A percentile compares a stretch with the other conserved stretches of the same genome.
Evolutionary conservation across 2,888 invertebrate genomes (phyloP).

Genomic region (Rhamphomyia laevipes): DNA sequence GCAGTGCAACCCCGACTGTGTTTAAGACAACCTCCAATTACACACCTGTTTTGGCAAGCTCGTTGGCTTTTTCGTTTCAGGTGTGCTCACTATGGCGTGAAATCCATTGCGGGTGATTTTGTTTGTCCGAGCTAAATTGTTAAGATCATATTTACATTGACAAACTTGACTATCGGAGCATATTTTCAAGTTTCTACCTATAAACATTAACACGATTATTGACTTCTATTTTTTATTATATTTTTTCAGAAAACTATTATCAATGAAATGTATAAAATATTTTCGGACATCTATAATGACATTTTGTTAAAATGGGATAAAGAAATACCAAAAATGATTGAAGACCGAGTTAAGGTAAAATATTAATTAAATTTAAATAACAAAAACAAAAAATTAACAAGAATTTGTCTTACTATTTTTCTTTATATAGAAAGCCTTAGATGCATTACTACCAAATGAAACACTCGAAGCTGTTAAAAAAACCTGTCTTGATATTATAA

Average conservation of each 20-base stretch:
- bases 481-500: constrained; percentile 42
- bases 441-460: constrained; percentile 43
- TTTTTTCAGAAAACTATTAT: constrained; percentile 6
- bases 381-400: constrained; percentile 5
- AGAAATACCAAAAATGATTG: constrained; percentile 22
- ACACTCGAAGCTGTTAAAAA: constrained; percentile 38
- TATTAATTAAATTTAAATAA: constrained; percentile 8
- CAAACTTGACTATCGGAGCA: too few relatives aligned
- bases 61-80: too few relatives aligned
- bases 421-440: constrained; percentile 24
- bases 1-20: too few relatives aligned
- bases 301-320: constrained; percentile 24
- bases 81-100: too few relatives aligned
- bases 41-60: too few relatives aligned
- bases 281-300: constrained; percentile 19
- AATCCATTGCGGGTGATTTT: too few relatives aligned
- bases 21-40: too few relatives aligned
- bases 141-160: too few relatives aligned
- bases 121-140: too few relatives aligned
- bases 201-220: too few relatives aligned
- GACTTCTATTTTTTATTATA: too few relatives aligned
- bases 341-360: constrained; percentile 22
- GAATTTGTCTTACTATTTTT: constrained; percentile 10
- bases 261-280: constrained; percentile 17
- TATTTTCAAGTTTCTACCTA: too few relatives aligned